A percentile compares a stretch with the other conserved stretches of the same genome.
Evolutionary conservation across 2,888 invertebrate species (phyloP).

Genomic region (Idaea dimidiata): DNA sequence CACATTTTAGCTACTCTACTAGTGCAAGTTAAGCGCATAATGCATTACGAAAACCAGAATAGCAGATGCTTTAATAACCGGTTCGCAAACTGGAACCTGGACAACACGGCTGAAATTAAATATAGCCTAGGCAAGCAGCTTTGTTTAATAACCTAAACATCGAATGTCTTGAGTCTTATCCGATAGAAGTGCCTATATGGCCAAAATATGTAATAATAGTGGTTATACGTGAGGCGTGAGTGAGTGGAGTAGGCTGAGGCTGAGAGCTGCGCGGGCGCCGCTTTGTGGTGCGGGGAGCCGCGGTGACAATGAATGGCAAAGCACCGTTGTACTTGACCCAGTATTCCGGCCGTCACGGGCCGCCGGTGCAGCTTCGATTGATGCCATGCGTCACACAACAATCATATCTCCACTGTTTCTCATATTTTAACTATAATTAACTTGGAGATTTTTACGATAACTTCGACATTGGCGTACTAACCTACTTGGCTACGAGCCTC

Average conservation of each 20-base stretch:
- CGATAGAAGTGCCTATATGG: conserved; percentile 39
- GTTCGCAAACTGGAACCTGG: conserved; percentile 15
- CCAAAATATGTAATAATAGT: conserved; percentile 63
- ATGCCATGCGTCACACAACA: conserved; percentile 56
- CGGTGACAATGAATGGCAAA: conserved; percentile 78
- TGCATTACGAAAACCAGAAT: conserved; percentile 22
- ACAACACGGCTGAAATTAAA: conserved; percentile 1
- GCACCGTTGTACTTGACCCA: conserved; percentile 80
- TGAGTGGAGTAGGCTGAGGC: conserved; percentile 29
- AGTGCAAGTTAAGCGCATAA: conserved; percentile 13
- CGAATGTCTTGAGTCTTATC: conserved; percentile 3
- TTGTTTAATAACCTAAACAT: conserved; percentile 2
- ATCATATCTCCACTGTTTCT: conserved; percentile 33
- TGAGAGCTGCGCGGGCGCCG: conserved; percentile 26
- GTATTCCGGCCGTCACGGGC: conserved; percentile 66
- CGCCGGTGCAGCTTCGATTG: conserved; percentile 50
- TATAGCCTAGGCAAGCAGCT: conserved; percentile 6
- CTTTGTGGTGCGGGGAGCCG: conserved; percentile 34
- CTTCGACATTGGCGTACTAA: conserved; percentile 73
- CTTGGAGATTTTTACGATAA: conserved; percentile 54
- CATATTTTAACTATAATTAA: conserved; percentile 52
- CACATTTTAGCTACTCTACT: conserved; percentile 10
- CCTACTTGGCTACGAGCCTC: conserved; percentile 64
- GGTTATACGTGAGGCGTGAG: conserved; percentile 53
- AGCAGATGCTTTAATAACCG: conserved; percentile 26